phyloP scores from a whole-genome alignment of 2,888 invertebrate genomes.

The Tortrix viridana region DNA sequence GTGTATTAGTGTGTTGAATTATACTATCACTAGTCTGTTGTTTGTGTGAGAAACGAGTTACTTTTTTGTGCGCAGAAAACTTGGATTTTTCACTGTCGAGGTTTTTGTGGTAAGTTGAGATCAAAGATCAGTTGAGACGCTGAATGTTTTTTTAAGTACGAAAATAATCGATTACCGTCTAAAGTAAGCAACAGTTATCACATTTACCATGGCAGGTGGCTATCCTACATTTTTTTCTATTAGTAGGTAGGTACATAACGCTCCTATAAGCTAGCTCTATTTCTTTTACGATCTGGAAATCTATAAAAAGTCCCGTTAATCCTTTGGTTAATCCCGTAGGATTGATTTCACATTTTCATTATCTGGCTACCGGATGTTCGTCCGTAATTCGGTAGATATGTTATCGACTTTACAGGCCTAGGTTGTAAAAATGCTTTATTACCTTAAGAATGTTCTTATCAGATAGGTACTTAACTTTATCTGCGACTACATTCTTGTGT shows the following conservation, averaged over 20 bases:
- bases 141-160: slow-evolving; percentile 4
- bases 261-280: too few relatives aligned
- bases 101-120: slow-evolving; percentile 73
- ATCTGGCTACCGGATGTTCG: background rate
- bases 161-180: slow-evolving; percentile 9
- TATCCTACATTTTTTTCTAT: slow-evolving; percentile 7
- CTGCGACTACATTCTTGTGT: background rate
- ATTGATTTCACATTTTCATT: slow-evolving; percentile 7
- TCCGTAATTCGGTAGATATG: background rate
- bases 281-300: too few relatives aligned
- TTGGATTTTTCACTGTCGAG: slow-evolving; percentile 66
- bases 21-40: slow-evolving; percentile 45
- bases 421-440: slow-evolving; percentile 5
- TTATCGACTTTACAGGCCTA: background rate
- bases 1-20: slow-evolving; percentile 14
- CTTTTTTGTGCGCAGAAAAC: slow-evolving; percentile 60
- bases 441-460: slow-evolving; percentile 10
- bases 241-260: too few relatives aligned
- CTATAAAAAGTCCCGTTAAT: too few relatives aligned
- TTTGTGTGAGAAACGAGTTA: slow-evolving; percentile 68
- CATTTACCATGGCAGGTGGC: background rate
- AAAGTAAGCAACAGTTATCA: slow-evolving; percentile 3
- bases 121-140: slow-evolving; percentile 41
- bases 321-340: background rate
- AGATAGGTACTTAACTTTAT: slow-evolving; percentile 14